Base-by-base conservation (phyloP, 1,140 invertebrate genomes). In the Ceratoteleas bidentatus region DNA sequence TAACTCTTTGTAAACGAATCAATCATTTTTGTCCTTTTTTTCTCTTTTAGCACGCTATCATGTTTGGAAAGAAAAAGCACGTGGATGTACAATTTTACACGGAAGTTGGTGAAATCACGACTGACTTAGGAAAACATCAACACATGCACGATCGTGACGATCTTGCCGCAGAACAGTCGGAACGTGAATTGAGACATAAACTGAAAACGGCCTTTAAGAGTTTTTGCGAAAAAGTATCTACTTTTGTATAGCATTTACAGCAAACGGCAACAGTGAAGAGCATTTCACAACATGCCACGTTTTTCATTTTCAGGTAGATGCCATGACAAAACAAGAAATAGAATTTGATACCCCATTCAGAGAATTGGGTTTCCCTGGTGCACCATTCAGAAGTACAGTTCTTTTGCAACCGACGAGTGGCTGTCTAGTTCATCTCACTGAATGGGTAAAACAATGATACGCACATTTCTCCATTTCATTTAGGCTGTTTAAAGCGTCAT, bases 1-100 rank as follows among this genome's bases (percentile, higher is more conserved):
- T n/a, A n/a, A n/a, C n/a, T n/a, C n/a, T n/a, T n/a, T n/a, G n/a
- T n/a, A n/a, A 43, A n/a, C 0, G 6, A n/a, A 43, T 9, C n/a
- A 43, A 43, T 43, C 2, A 43, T 43, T 43, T 43, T 1, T 43
- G 24, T 24, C 24, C 0, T 10, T 43, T 43, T 43, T 49, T 58
- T 72, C 49, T 52, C 47, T 73, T 54, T 49, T 40, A 96, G 94
- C 97, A 99, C 91, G 98, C 98, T 33, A 99, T 99, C 76, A 96
- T 99, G 96, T 99, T 99, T 94, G 98, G 98, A 74, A 99, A 99
- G 91, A 99, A 99, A 92, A 99, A 99, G 88, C 98, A 99, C 87
- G 94, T 97, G 6, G 99, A 99, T 92, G 98, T 99, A 3, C 98
- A 99, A 88, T 99, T 99, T 92, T 99, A 99, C 90, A 99, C 99